Evolutionary conservation across 2,888 invertebrate genomes (phyloP).

Genomic region (Masnerella sp.): DNA sequence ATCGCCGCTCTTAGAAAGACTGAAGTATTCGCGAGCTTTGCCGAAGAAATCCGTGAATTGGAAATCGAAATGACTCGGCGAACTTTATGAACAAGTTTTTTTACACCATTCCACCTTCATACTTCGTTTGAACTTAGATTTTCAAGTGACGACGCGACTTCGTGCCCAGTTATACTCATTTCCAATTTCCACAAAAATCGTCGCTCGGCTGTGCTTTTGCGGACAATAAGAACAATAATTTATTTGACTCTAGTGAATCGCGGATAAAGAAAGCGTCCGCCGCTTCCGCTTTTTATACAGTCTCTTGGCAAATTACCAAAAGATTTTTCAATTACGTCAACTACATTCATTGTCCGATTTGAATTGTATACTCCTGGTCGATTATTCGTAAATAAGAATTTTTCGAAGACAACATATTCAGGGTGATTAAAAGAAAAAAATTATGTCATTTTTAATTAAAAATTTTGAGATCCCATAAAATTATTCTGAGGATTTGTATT

Average conservation of each 20-base stretch:
- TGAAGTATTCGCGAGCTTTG: slow-evolving; percentile 20
- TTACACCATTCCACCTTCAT: slow-evolving; percentile 48
- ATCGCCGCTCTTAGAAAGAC: slow-evolving; percentile 6
- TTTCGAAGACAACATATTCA: slow-evolving; percentile 27
- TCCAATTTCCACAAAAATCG: slow-evolving; percentile 48
- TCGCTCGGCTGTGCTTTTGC: slow-evolving; percentile 23
- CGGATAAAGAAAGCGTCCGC: slow-evolving; percentile 38
- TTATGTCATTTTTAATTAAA: no score
- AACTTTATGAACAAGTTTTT: slow-evolving; percentile 43
- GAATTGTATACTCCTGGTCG: slow-evolving; percentile 4
- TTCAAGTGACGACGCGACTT: slow-evolving; percentile 18
- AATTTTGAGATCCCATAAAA: no score
- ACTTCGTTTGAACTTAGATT: slow-evolving; percentile 40
- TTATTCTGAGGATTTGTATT: background rate
- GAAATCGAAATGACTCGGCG: slow-evolving; percentile 31
- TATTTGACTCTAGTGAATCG: slow-evolving; percentile 41
- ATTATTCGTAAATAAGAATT: background rate
- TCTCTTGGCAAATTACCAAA: slow-evolving; percentile 55
- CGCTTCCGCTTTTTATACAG: slow-evolving; percentile 34
- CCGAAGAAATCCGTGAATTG: slow-evolving; percentile 11
- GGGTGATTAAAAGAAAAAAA: background rate
- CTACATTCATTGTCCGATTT: slow-evolving; percentile 48
- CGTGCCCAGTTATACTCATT: slow-evolving; percentile 41
- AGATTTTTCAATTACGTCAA: slow-evolving; percentile 58
- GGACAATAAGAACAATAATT: slow-evolving; percentile 56